Evolutionary conservation across 2,888 invertebrate species (phyloP), one percentile per base, ranked within the genome.

Genomic region (Cephonodes hylas): DNA sequence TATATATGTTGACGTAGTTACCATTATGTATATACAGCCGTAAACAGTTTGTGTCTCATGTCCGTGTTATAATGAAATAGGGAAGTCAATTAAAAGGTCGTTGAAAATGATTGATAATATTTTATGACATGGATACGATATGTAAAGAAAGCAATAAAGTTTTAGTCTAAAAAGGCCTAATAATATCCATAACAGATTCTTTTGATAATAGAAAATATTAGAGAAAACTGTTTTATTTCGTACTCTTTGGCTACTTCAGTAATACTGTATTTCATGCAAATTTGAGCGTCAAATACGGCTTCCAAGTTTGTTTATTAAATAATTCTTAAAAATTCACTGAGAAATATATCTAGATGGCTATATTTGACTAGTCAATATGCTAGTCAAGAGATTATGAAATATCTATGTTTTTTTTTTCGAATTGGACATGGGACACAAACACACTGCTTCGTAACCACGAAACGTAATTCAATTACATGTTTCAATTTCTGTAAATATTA

Each of bases 401-500:
- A 5, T 20, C 8, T 44, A 18, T 7, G 31, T 22, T 18, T 18
- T 0, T 18, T 0, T 34, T 58, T 42, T 22, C 44, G 1, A 42
- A 27, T n/a, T 27, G 27, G 15, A 67, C 66, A 61, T 72, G 68
- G 72, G 70, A 72, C 63, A 56, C 66, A 70, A 75, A 69, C 63
- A 65, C 63, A 65, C 71, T 70, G 80, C 79, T 84, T 83, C 72
- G 66, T 72, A 68, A 59, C 60, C 48, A 63, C 64, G 70, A 68
- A 83, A 83, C 76, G 85, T 88, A 85, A 89, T 89, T 84, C 84
- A 84, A 89, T 88, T 88, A 87, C 84, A 65, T 77, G 80, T 83
- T 86, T 85, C 78, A 83, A 83, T 80, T 84, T 61, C 68, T 91
- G 91, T 90, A 90, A 86, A 90, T 90, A 90, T 72, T 81, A 79